Conservation (phyloP, 2,888 invertebrate species). For the Eupeodes luniger region DNA sequence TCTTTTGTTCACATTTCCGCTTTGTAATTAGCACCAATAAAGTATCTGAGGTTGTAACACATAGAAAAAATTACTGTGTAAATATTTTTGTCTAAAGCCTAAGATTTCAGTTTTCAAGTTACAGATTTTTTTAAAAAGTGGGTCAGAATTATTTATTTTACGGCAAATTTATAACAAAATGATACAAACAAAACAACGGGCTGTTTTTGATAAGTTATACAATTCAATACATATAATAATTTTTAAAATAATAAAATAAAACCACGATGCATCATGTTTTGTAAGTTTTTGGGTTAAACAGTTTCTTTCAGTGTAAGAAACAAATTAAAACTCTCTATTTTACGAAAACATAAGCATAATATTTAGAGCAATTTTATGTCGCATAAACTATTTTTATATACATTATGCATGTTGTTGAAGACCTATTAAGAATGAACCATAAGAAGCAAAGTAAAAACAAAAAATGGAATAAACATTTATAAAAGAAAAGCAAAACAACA, state of each 20-base stretch:
- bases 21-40: constrained; percentile 42
- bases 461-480: constrained; percentile 24
- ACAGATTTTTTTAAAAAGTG: too few species aligned
- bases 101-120: too few species aligned
- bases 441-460: not conserved
- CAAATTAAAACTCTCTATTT: constrained; percentile 22
- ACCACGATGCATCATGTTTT: too few species aligned
- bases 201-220: too few species aligned
- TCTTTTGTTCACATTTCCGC: constrained; percentile 37
- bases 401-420: not conserved
- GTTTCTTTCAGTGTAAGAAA: constrained; percentile 25
- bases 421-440: not conserved
- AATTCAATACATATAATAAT: too few species aligned
- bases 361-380: constrained; percentile 50
- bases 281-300: not conserved
- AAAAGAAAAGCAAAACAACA: constrained; percentile 6
- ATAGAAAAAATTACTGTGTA: not conserved
- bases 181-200: too few species aligned
- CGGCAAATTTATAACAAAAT: too few species aligned
- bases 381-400: constrained; percentile 11
- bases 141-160: too few species aligned
- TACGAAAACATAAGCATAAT: constrained; percentile 45
- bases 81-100: too few species aligned
- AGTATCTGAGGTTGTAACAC: constrained; percentile 30
- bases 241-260: too few species aligned